Base-by-base conservation (phyloP, 2,797 vertebrate genomes). In the Enteromius viviparus region DNA sequence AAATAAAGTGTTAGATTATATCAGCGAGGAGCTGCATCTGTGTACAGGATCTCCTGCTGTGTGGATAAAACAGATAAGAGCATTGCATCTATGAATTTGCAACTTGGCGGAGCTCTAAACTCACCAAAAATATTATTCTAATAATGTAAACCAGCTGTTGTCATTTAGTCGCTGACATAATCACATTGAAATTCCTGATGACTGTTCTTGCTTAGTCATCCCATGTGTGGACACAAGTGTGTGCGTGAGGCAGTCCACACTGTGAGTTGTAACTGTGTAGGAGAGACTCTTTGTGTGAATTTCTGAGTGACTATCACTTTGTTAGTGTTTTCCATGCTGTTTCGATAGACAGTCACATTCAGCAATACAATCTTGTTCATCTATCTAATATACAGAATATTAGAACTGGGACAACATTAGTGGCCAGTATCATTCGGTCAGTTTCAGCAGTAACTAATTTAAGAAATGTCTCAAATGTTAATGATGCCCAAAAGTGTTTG, bases 1-100 rank as follows among this genome's bases (percentile, higher is more conserved):
- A 86, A 82, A 60, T 60, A 58, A 78, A 74, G 68, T 80, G 42
- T 71, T 69, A 62, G 66, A 76, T 81, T 58, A 71, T 34, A 2
- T 78, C 32, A 29, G 26, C 19, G n/a, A 74, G 7, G 72, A 86
- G 80, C 80, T 49, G 74, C 29, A 42, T 75, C 26, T 40, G 49
- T 65, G 58, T 70, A 32, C 55, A 71, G 32, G 23, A 53, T 76
- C 29, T 40, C 55, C 75, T 68, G 62, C 81, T 68, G 69, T 62
- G 84, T 60, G 47, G 70, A 60, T 58, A 32, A 70, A 66, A 55
- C n/a, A 34, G 76, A 78, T 51, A 34, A 77, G 58, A 47, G 29
- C 8, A 29, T 62, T n/a, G 29, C 8, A 29, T 62, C 32, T 40
- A 6, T 37, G 21, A 29, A 51, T 19, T 47, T 77, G 17, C 47